Percentiles rank a stretch among this genome's conserved stretches.
Conservation (phyloP, 1,140 invertebrate species). For the Ctenoplectra terminalis region DNA sequence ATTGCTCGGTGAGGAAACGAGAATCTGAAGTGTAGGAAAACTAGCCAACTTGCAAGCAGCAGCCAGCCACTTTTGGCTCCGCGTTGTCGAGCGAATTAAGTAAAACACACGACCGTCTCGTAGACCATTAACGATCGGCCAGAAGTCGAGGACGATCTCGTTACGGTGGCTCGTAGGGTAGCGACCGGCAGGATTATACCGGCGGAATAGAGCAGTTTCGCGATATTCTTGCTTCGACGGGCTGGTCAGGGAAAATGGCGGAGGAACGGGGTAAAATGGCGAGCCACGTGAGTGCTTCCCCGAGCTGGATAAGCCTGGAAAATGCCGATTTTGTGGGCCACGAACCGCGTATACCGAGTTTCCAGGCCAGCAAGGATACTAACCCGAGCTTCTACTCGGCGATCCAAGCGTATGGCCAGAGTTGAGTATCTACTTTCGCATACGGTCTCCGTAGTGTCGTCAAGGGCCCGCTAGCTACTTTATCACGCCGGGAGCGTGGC, state of each 20-base stretch:
- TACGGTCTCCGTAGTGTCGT: slow-evolving; percentile 63
- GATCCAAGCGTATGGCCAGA: too few relatives aligned
- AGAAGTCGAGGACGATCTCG: slow-evolving; percentile 18
- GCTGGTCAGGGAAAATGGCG: slow-evolving; percentile 5
- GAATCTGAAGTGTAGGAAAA: too few relatives aligned
- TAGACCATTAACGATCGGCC: neutral
- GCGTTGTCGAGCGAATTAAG: too few relatives aligned
- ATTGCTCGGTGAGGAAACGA: too few relatives aligned
- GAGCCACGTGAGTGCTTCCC: slow-evolving; percentile 50
- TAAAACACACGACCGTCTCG: neutral
- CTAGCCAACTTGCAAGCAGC: too few relatives aligned
- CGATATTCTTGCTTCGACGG: slow-evolving; percentile 18
- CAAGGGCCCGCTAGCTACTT: slow-evolving; percentile 58
- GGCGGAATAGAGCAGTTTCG: neutral
- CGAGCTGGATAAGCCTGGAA: slow-evolving; percentile 64
- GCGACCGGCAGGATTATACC: neutral
- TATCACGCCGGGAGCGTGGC: slow-evolving; percentile 46
- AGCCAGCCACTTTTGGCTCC: too few relatives aligned
- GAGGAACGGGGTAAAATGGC: neutral
- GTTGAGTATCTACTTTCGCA: slow-evolving; percentile 69
- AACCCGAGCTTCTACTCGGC: too few relatives aligned
- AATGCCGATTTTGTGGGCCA: slow-evolving; percentile 65
- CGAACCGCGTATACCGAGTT: slow-evolving; percentile 31
- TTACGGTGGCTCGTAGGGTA: neutral
- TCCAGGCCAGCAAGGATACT: slow-evolving; percentile 6